Evolutionary conservation across 2,113 vertebrate species (phyloP), one percentile per base, ranked within the genome.

Genomic region (Phrynocephalus versicolor): DNA sequence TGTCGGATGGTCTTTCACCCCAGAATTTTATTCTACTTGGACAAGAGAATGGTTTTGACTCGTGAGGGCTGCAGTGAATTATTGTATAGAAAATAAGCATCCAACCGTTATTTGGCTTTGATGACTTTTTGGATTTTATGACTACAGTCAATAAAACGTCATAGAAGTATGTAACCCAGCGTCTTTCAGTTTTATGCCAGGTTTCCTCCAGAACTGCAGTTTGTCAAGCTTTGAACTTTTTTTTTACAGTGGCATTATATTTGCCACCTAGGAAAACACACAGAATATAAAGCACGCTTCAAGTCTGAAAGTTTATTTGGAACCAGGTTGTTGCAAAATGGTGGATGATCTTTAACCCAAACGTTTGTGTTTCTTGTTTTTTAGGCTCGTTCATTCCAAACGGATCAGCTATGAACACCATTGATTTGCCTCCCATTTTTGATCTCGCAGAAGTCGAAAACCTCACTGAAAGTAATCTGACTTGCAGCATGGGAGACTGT

Each of bases 391-490:
- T 16, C 35, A 37, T 23, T 21, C 8, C 55, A 0, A 0, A 79
- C 51, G 0, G 2, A 9, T 3, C 1, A 0, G 58, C 90, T 92
- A 93, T 97, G 97, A 97, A 97, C 0, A 93, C 96, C 0, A 87
- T 96, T 78, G 97, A 97, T 55, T 88, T 96, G 77, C 92, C 94
- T 9, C 92, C 95, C 12, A 94, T 97, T 85, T 94, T 97, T 0
- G 96, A 97, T 88, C 96, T 96, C 82, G 15, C 94, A 2, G 96
- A 97, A 25, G 93, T 91, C 0, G 95, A 97, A 80, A 99, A 99
- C 94, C 93, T 98, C 91, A 97, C 97, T 0, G 97, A 98, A 75
- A 87, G 95, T 62, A 97, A 97, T 95, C 97, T 96, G 93, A 95
- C 97, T 0, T 97, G 97, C 86, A 94, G 85, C 85, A 96, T 90